phyloP scores from a whole-genome alignment of 2,888 invertebrate genomes.

The Agrotis puta region DNA sequence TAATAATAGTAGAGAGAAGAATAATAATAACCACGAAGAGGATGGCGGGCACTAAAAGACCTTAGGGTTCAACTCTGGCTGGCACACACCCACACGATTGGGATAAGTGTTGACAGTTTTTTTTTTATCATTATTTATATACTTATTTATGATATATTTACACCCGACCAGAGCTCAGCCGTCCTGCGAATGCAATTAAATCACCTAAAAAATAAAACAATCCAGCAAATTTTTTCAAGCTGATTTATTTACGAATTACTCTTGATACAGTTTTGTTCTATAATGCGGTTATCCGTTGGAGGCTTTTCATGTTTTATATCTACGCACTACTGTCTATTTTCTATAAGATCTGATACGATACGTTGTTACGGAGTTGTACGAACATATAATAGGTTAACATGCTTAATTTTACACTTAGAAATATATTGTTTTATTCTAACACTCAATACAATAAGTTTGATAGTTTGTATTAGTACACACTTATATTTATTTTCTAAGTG shows the following conservation, averaged over 20 bases:
- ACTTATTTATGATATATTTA: too few relatives aligned
- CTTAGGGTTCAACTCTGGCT: too few relatives aligned
- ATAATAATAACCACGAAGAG: too few relatives aligned
- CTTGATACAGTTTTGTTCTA: conserved; percentile 72
- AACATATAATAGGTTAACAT: conserved; percentile 50
- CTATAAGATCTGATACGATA: conserved; percentile 59
- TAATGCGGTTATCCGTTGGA: conserved; percentile 71
- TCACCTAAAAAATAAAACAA: conserved; percentile 36
- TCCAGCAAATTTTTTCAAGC: conserved; percentile 68
- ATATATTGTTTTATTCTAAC: conserved; percentile 57
- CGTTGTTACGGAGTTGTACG: conserved; percentile 45
- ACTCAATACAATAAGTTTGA: conserved; percentile 63
- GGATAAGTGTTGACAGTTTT: too few relatives aligned
- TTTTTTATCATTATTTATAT: too few relatives aligned
- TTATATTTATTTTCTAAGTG: conserved; percentile 47
- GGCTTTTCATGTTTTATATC: conserved; percentile 70
- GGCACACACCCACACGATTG: too few relatives aligned
- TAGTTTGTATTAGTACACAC: conserved; percentile 44
- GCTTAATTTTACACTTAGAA: conserved; percentile 54
- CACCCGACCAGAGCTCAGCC: too few relatives aligned
- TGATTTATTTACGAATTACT: conserved; percentile 75
- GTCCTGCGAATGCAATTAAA: not conserved
- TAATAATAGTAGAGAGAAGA: too few relatives aligned
- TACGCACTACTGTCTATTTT: conserved; percentile 71
- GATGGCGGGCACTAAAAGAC: too few relatives aligned